phyloP scores from a whole-genome alignment of 2,797 vertebrate genomes.

The Clarias fuscus region DNA sequence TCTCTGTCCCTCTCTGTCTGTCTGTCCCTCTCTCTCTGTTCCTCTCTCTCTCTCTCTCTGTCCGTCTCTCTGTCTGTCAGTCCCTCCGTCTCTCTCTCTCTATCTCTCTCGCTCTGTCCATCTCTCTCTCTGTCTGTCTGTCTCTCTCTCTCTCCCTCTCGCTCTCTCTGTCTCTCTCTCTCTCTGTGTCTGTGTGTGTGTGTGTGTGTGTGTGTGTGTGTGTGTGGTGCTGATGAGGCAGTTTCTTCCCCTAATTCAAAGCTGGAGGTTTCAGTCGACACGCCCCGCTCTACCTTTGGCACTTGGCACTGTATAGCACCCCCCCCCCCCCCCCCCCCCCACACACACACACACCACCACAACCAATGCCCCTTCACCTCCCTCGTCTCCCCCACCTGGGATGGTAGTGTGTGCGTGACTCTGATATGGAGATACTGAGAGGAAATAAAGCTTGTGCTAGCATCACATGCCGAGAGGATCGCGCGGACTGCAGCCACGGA shows the following conservation, averaged over 20 bases:
- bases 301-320: constrained; percentile 14
- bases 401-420: not conserved
- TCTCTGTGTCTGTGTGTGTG: not conserved
- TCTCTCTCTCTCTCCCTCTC: not conserved
- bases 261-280: constrained; percentile 38
- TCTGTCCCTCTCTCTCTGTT: too few species aligned
- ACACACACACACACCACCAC: too few species aligned
- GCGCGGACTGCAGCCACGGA: not conserved
- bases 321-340: too few species aligned
- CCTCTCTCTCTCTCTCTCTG: not conserved
- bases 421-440: not conserved
- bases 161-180: not conserved
- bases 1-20: not conserved
- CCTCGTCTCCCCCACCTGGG: not conserved
- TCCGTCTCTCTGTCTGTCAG: not conserved
- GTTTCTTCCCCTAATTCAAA: constrained; percentile 5
- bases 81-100: too few species aligned
- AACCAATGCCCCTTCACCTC: too few species aligned
- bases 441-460: not conserved
- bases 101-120: too few species aligned
- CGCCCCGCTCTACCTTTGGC: constrained; percentile 52
- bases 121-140: too few species aligned
- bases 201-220: too few species aligned
- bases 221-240: constrained; percentile 19
- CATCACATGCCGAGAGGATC: not conserved